Base-by-base conservation (phyloP, 2,113 vertebrate species). In the Oceanodroma tethys region DNA sequence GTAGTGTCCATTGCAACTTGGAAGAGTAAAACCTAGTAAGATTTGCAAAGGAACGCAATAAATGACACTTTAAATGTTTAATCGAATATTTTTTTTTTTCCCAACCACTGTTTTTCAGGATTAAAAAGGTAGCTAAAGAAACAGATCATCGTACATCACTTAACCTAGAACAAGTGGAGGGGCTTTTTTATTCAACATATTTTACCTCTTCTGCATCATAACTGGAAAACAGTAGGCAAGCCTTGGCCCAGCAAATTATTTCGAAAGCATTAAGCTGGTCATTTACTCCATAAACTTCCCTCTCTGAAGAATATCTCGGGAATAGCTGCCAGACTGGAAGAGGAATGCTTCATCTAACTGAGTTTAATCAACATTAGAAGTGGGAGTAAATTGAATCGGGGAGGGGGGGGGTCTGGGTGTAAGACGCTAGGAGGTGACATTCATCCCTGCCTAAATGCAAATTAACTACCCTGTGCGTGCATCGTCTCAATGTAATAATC, bases 341-440 rank as follows among this genome's bases (percentile, higher is more conserved):
- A 82, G 34, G 78, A 97, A 81, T 65, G 20, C 58, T 96, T 79
- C 70, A 47, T 87, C 55, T 75, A 29, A 71, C 63, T 70, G 81
- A 74, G 78, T 72, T 91, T 75, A 85, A 85, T 82, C 52, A 79
- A 30, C 38, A 42, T 75, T 74, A 60, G 26, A 86, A 90, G 32
- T 42, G 56, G 68, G 42, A 78, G 25, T 32, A 89, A 96, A 87
- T 63, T 45, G 65, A 85, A 85, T 63, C 73, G 63, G 60, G 63
- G 60, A 56, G 48, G 3, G 19, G 23, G 27, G 6, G 13, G 13
- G 32, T 81, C 68, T 30, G 60, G 10, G 47, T 67, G 43, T 71
- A 38, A 38, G 59, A 26, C 30, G 30, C 45, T 81, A 12, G 60
- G 62, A 87, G 60, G 38, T 75, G 87, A 67, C 81, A 59, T 53